Percentiles rank a stretch among this genome's conserved stretches.
Conservation (phyloP, 2,888 invertebrate genomes). For the Ennomos fuscantarius region DNA sequence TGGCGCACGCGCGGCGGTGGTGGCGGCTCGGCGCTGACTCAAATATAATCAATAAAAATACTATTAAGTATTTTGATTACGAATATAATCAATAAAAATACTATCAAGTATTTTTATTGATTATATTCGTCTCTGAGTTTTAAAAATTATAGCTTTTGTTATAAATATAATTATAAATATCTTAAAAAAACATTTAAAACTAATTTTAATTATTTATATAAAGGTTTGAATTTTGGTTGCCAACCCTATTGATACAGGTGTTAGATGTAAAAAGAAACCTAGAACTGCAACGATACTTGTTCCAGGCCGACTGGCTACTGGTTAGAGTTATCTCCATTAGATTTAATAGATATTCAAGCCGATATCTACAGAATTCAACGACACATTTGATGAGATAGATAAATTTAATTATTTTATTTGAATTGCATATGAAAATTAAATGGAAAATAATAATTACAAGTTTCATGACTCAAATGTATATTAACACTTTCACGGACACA, state of each 20-base stretch:
- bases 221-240: not conserved
- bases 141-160: too few relatives aligned
- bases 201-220: not conserved
- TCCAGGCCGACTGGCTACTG: slow-evolving; percentile 25
- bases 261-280: slow-evolving; percentile 35
- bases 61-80: too few relatives aligned
- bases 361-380: slow-evolving; percentile 28
- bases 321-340: slow-evolving; percentile 37
- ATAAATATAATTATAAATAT: too few relatives aligned
- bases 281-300: slow-evolving; percentile 29
- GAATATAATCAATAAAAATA: too few relatives aligned
- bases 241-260: slow-evolving; percentile 33
- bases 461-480: too few relatives aligned
- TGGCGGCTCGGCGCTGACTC: too few relatives aligned
- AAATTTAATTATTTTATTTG: slow-evolving; percentile 29
- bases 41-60: too few relatives aligned
- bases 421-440: slow-evolving; percentile 6
- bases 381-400: slow-evolving; percentile 27
- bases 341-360: slow-evolving; percentile 34
- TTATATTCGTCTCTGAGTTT: too few relatives aligned
- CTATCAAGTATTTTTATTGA: too few relatives aligned
- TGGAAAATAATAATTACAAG: too few relatives aligned
- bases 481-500: too few relatives aligned
- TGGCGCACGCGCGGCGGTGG: too few relatives aligned
- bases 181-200: not conserved